phyloP scores from a whole-genome alignment of 2,113 vertebrate genomes.

The Mugil cephalus region DNA sequence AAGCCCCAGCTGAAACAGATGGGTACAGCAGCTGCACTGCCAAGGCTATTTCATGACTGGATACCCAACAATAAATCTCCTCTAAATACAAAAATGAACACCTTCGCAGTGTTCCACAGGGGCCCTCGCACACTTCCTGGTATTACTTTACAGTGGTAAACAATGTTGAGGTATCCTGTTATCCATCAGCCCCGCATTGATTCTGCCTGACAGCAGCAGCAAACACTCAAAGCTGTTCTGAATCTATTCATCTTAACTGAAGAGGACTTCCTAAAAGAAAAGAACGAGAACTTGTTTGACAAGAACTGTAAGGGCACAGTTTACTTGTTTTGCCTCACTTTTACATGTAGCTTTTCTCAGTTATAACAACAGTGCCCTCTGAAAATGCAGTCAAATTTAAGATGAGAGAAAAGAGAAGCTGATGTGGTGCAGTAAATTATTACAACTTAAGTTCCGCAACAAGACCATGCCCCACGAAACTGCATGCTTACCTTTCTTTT shows the following conservation, averaged over 20 bases:
- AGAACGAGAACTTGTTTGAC: neutral
- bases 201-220: constrained; percentile 26
- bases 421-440: too few relatives aligned
- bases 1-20: constrained; percentile 56
- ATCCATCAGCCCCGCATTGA: constrained; percentile 30
- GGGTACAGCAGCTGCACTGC: constrained; percentile 66
- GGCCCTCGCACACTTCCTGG: constrained; percentile 23
- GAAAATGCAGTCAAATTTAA: too few relatives aligned
- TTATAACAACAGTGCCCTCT: too few relatives aligned
- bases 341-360: too few relatives aligned
- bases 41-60: constrained; percentile 69
- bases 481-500: too few relatives aligned
- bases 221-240: constrained; percentile 18
- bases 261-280: neutral
- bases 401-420: too few relatives aligned
- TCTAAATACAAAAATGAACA: constrained; percentile 59
- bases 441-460: too few relatives aligned
- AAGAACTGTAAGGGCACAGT: neutral
- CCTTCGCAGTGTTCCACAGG: constrained; percentile 40
- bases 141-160: constrained; percentile 37
- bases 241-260: constrained; percentile 25
- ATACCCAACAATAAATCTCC: constrained; percentile 67
- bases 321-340: neutral
- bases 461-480: too few relatives aligned
- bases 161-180: constrained; percentile 28